Conservation (phyloP, 2,113 vertebrate species). For the Nyctereutes procyonoides region DNA sequence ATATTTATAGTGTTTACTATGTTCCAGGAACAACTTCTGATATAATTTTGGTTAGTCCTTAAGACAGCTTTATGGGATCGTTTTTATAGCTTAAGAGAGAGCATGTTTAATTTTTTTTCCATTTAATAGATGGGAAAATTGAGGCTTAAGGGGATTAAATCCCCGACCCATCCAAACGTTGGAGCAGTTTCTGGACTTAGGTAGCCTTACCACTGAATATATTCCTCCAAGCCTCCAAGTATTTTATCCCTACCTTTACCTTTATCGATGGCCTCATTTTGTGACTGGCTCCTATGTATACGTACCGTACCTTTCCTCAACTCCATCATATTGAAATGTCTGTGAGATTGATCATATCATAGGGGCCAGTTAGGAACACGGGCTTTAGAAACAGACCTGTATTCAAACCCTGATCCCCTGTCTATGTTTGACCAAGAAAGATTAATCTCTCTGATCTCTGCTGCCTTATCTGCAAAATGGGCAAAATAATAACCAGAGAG, state of each 20-base stretch:
- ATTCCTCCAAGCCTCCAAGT: background rate
- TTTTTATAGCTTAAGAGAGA: background rate
- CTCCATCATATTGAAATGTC: background rate
- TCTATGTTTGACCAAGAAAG: background rate
- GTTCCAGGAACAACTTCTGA: background rate
- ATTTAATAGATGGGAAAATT: background rate
- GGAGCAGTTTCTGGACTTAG: background rate
- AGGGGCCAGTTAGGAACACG: background rate
- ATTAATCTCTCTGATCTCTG: background rate
- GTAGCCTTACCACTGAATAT: background rate
- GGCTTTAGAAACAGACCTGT: background rate
- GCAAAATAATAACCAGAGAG: background rate
- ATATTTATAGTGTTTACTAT: background rate
- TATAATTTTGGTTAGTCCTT: constrained; percentile 17
- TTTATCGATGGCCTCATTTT: background rate
- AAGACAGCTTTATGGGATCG: background rate
- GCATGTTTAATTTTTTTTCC: background rate
- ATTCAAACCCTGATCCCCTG: background rate
- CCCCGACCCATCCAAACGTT: background rate
- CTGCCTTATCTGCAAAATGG: background rate
- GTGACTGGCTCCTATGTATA: background rate
- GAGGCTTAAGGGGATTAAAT: background rate
- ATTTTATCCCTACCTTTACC: background rate
- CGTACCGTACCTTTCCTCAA: background rate
- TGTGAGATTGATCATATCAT: background rate